A percentile compares a stretch with the other conserved stretches of the same genome.
Conservation (phyloP, 2,797 vertebrate species). For the Melopsittacus undulatus region DNA sequence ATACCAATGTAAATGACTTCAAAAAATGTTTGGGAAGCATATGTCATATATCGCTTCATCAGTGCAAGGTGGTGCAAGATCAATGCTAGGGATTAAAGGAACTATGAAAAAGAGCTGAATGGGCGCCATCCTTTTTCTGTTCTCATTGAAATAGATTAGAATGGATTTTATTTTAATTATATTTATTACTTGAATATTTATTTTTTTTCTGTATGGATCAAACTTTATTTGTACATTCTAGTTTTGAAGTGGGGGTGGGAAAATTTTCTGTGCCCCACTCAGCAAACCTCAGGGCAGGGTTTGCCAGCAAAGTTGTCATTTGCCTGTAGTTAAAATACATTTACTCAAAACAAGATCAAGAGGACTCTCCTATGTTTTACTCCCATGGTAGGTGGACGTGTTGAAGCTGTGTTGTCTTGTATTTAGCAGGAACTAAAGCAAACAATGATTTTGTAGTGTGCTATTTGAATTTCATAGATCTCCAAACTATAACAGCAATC, state of each 20-base stretch:
- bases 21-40: neutral
- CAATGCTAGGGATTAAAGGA: neutral
- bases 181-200: neutral
- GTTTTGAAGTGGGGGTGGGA: neutral
- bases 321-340: neutral
- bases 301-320: neutral
- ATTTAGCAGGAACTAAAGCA: neutral
- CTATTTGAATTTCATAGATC: neutral
- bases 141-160: neutral
- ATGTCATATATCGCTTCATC: neutral
- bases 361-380: neutral
- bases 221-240: neutral
- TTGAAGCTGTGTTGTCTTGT: neutral
- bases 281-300: neutral
- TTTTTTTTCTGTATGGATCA: neutral
- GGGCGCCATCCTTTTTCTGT: neutral
- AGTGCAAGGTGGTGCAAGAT: neutral
- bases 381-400: neutral
- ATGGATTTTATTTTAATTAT: neutral
- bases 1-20: neutral
- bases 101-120: neutral
- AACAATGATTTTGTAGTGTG: neutral
- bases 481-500: neutral
- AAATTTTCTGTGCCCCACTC: neutral
- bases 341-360: neutral